These are phyloP conservation scores for Cichlasoma orientale DNA, from an alignment of 2,797 vertebrate species.

Conservation along the genomic window DNA sequence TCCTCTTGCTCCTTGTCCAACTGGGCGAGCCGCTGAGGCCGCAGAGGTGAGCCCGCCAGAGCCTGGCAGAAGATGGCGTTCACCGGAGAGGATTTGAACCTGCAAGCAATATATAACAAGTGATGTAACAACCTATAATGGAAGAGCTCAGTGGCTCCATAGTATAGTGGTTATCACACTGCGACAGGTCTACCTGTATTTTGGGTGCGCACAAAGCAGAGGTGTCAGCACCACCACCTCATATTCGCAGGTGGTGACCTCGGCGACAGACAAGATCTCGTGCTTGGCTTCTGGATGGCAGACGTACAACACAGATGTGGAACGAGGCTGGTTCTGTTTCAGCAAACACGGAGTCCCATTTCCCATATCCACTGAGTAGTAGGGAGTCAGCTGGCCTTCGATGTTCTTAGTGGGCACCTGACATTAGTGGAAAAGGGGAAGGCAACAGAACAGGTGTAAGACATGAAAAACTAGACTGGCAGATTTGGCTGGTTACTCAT, in stretches of 20 bases:
- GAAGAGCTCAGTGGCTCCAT: background rate
- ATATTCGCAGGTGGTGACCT: constrained; percentile 97
- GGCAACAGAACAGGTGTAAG: background rate
- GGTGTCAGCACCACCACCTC: constrained; percentile 97
- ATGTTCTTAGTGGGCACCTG: constrained; percentile 96
- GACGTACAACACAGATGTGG: constrained; percentile 91
- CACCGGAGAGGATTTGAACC: constrained; percentile 95
- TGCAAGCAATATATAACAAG: constrained; percentile 50
- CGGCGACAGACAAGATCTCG: constrained; percentile 96
- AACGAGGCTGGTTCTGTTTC: constrained; percentile 88
- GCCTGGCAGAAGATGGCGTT: constrained; percentile 98
- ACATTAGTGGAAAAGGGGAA: background rate
- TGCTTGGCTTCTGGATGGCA: constrained; percentile 98
- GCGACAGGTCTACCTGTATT: constrained; percentile 86
- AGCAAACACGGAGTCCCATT: constrained; percentile 94
- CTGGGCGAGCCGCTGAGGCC: constrained; percentile 87
- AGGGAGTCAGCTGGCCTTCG: constrained; percentile 97
- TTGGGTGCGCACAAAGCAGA: constrained; percentile 93
- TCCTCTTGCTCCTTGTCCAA: constrained; percentile 90
- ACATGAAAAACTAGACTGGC: background rate
- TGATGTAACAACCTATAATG: background rate
- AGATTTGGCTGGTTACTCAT: background rate
- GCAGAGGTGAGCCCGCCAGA: constrained; percentile 90
- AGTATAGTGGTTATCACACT: background rate
- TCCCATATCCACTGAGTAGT: constrained; percentile 91